A percentile compares a stretch with the other conserved stretches of the same genome.
Conservation (phyloP, 2,113 vertebrate genomes). For the Mugil cephalus region DNA sequence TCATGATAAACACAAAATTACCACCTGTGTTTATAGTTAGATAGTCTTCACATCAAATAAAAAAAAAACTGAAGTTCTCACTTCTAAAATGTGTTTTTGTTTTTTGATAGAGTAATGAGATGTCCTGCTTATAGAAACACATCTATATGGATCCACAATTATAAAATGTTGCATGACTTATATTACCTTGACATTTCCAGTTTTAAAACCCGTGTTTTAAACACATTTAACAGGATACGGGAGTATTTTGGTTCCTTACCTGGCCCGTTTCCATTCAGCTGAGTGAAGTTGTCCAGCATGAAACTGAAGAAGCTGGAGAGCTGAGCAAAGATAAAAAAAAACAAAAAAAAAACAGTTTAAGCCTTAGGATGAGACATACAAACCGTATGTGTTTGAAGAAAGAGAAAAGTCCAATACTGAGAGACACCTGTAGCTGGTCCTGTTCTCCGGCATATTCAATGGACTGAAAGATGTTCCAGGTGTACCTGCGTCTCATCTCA, state of each 20-base stretch:
- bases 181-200: background rate
- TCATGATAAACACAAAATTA: no score
- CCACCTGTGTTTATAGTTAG: background rate
- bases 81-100: no score
- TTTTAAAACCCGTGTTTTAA: background rate
- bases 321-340: conserved; percentile 74
- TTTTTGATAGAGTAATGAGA: no score
- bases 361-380: background rate
- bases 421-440: conserved; percentile 92
- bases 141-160: background rate
- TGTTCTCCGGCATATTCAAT: conserved; percentile 96
- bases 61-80: no score
- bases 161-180: background rate
- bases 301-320: conserved; percentile 95
- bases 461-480: conserved; percentile 94
- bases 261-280: conserved; percentile 80
- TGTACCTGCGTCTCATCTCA: conserved; percentile 89
- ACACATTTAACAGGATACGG: background rate
- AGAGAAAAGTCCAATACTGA: background rate
- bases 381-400: background rate
- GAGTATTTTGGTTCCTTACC: conserved; percentile 76
- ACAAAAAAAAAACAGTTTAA: background rate
- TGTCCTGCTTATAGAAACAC: no score
- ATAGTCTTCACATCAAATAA: background rate
- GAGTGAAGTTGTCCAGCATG: conserved; percentile 92